Conservation (phyloP, 2,888 invertebrate species). For the Drosophila bunnanda region DNA sequence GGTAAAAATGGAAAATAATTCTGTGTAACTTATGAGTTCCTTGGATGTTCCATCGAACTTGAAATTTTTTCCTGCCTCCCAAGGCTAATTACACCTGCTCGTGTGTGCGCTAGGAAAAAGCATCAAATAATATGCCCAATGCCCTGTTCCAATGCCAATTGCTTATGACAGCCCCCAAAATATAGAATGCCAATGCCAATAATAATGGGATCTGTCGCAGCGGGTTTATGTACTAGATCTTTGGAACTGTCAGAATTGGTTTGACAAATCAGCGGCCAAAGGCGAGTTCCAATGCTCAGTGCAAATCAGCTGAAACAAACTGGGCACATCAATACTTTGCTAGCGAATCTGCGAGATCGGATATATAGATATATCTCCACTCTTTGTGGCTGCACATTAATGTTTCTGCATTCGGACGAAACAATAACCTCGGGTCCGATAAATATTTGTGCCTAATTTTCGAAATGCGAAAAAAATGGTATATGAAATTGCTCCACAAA, state of each 20-base stretch:
- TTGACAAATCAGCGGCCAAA: constrained; percentile 42
- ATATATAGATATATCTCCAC: constrained; percentile 9
- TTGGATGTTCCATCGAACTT: constrained; percentile 62
- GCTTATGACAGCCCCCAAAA: constrained; percentile 55
- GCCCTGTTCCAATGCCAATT: constrained; percentile 62
- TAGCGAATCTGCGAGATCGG: constrained; percentile 23
- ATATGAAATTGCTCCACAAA: constrained; percentile 64
- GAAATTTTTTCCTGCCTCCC: constrained; percentile 51
- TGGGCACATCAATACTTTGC: constrained; percentile 60
- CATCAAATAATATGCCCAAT: constrained; percentile 41
- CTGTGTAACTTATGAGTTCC: constrained; percentile 59
- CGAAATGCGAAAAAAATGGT: constrained; percentile 48
- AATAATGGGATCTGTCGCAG: constrained; percentile 8
- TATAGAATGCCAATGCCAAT: constrained; percentile 53
- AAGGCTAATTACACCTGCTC: constrained; percentile 75
- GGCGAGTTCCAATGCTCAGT: constrained; percentile 35
- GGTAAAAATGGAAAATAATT: constrained; percentile 47
- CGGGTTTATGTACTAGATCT: constrained; percentile 16
- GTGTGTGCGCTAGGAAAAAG: constrained; percentile 11
- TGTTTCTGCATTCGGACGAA: constrained; percentile 54
- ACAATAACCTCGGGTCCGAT: constrained; percentile 68
- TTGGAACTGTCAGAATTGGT: constrained; percentile 36
- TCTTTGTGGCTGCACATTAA: constrained; percentile 41
- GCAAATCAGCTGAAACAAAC: constrained; percentile 42
- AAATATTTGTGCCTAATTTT: constrained; percentile 57